Conservation (phyloP, 2,888 invertebrate genomes). For the Orthonychiurus folsomi region DNA sequence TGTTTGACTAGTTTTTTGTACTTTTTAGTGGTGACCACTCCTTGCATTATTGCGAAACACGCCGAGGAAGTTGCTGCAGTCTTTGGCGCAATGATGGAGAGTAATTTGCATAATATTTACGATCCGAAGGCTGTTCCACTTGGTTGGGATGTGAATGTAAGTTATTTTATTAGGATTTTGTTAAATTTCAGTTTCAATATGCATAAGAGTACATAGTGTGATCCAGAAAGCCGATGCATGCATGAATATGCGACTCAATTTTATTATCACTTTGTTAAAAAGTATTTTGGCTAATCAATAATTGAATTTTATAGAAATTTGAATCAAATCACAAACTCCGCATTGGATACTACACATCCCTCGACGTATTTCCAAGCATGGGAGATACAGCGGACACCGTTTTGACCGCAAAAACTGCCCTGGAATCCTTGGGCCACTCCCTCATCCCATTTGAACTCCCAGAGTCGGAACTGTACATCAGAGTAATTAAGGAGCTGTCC, state of each 20-base stretch:
- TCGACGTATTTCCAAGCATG: slow-evolving; percentile 43
- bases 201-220: too few relatives aligned
- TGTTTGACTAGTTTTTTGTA: too few relatives aligned
- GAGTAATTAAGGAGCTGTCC: slow-evolving; percentile 17
- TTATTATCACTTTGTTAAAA: too few relatives aligned
- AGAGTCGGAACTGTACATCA: slow-evolving; percentile 20
- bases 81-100: not conserved
- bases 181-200: too few relatives aligned
- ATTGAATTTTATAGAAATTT: slow-evolving; percentile 19
- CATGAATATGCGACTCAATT: too few relatives aligned
- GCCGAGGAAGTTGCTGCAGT: not conserved
- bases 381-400: slow-evolving; percentile 43
- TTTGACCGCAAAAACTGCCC: slow-evolving; percentile 36
- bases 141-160: not conserved
- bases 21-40: not conserved
- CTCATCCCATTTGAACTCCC: slow-evolving; percentile 39
- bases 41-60: not conserved
- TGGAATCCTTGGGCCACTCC: slow-evolving; percentile 41
- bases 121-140: not conserved
- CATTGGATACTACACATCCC: slow-evolving; percentile 44
- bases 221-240: too few relatives aligned
- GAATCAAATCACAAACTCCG: slow-evolving; percentile 28
- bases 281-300: not conserved
- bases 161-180: too few relatives aligned
- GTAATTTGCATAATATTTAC: not conserved